Base-by-base conservation (phyloP, 2,888 invertebrate genomes). In the Pilophorus perplexus region DNA sequence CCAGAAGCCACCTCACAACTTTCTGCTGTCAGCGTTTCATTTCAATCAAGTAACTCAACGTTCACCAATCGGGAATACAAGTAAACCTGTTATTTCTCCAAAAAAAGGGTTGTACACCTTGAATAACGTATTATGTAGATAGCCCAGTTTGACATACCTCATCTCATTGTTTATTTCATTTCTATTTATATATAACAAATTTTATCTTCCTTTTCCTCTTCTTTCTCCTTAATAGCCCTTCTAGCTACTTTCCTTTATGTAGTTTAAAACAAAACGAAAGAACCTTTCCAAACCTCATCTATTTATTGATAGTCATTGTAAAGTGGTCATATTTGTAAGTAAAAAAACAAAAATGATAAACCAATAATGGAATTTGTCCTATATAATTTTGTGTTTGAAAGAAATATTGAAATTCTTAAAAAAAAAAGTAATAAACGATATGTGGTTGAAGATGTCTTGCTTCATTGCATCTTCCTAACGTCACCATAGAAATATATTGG, bases 341-440 rank as follows among this genome's bases (percentile, higher is more conserved):
- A 69, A 66, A 67, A 46, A 40, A 60, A 6, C 6, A 38, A 55
- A 68, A 67, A 54, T 50, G 65, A 65, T 67, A 69, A 69, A 69
- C 55, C 60, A 57, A 64, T 64, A 67, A 67, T 57, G 48, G 55
- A 69, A 70, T 67, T 69, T 72, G 71, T 72, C 71, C 72, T 71
- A 71, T 72, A 71, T 71, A 69, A 70, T 72, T 71, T 71, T 72
- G 71, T 72, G 71, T 71, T 70, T 70, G 69, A 69, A 71, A 67
- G 71, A 71, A 71, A 67, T 67, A 64, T 64, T 69, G 66, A 71
- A 71, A 69, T 71, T 66, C 69, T 68, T 52, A 69, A 69, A 68
- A 69, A 67, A 67, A 70, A 69, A 68, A 64, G 38, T 67, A 68
- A 71, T 67, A 70, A 71, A 71, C 55, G 64, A 69, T 69, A 69